Base-by-base conservation (phyloP, 2,888 invertebrate species). In the Lydus trimaculatus region DNA sequence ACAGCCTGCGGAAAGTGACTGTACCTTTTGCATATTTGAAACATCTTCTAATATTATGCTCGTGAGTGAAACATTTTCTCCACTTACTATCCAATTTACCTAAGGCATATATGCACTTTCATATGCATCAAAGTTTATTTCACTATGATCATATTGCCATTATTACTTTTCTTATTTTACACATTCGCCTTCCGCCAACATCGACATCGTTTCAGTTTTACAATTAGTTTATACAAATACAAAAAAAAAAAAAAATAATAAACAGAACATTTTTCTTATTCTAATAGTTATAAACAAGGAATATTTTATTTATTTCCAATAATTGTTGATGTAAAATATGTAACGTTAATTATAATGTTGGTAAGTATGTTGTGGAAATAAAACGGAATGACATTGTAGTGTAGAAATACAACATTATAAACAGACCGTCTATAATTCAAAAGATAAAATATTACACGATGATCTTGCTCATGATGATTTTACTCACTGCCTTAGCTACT, bases 31-130 rank as follows among this genome's bases (percentile, higher is more conserved):
- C 66, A 64, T 62, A 67, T 70, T 70, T 70, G 70, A 70, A 70
- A 67, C 67, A 67, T 70, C 70, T 65, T 66, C 69, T 70, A 70
- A 70, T 67, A 70, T 70, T 70, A 70, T 70, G 70, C 61, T 70
- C 70, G 70, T 70, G 70, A 70, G 70, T 70, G 70, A 70, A 70
- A 70, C 70, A 70, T 70, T 70, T 70, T 70, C 70, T 70, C 70
- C 70, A 70, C 70, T 66, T 65, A 70, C 70, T 67, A 70, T 61
- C 70, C 70, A 70, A 70, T 70, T 70, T 70, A 70, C 70, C 70
- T 62, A 66, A 70, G 70, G 70, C 70, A 70, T 67, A 70, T 67
- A 59, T 70, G 65, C 70, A 70, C 70, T 70, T 70, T 70, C 70
- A 70, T 70, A 70, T 70, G 70, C 70, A 70, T 70, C 67, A 70